phyloP scores from a whole-genome alignment of 2,888 invertebrate genomes.

The Agrochola lota region DNA sequence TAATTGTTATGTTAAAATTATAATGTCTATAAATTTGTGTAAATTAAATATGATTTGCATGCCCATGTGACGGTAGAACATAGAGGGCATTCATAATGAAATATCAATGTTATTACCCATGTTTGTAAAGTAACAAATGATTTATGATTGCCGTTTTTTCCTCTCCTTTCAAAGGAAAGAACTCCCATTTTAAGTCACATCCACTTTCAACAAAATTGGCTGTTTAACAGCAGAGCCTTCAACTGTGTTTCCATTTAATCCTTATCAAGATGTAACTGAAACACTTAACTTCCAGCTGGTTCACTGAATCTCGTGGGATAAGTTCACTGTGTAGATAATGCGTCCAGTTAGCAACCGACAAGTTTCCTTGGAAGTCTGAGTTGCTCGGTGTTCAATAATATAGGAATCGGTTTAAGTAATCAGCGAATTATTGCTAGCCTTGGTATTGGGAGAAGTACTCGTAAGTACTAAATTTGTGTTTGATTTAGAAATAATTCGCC shows the following conservation, averaged over 20 bases:
- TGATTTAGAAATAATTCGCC: neutral
- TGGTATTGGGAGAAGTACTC: neutral
- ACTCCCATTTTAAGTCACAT: slow-evolving; percentile 17
- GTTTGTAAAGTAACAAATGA: too few species aligned
- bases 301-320: slow-evolving; percentile 55
- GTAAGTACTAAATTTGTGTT: neutral
- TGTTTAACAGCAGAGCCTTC: slow-evolving; percentile 31
- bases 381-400: slow-evolving; percentile 40
- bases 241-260: slow-evolving; percentile 56
- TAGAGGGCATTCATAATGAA: too few species aligned
- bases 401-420: slow-evolving; percentile 45
- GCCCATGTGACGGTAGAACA: too few species aligned
- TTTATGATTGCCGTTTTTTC: neutral
- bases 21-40: too few species aligned
- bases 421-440: slow-evolving; percentile 31
- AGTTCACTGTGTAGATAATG: slow-evolving; percentile 55
- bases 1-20: too few species aligned
- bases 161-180: slow-evolving; percentile 15
- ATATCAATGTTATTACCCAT: too few species aligned
- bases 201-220: slow-evolving; percentile 9
- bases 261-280: slow-evolving; percentile 54
- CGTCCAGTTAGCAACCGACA: slow-evolving; percentile 53
- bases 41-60: too few species aligned
- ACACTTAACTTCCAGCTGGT: slow-evolving; percentile 50
- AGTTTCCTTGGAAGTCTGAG: slow-evolving; percentile 44